These are phyloP conservation scores for Tychaedon coryphoeus DNA, from an alignment of 2,113 vertebrate species.

Conservation along the genomic window DNA sequence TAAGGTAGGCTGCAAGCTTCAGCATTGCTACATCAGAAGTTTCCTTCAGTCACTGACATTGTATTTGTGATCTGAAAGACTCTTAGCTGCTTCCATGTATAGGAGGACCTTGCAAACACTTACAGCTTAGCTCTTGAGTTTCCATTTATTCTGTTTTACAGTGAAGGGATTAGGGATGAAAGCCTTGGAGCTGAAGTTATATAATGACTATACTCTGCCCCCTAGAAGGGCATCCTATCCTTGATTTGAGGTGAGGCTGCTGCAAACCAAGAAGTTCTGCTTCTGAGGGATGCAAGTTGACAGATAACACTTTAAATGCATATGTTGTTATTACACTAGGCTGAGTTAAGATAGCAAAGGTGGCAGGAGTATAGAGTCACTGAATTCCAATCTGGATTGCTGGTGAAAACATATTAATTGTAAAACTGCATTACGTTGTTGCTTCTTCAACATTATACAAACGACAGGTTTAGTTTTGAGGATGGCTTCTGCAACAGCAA, in stretches of 20 bases:
- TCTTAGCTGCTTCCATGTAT: background rate
- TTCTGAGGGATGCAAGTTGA: background rate
- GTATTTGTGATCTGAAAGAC: background rate
- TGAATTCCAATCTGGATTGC: background rate
- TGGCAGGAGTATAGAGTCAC: background rate
- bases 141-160: background rate
- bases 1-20: background rate
- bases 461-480: background rate
- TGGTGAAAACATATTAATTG: background rate
- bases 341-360: slow-evolving; percentile 1
- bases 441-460: background rate
- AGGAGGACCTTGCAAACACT: background rate
- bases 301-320: slow-evolving; percentile 33
- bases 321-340: background rate
- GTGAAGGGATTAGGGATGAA: background rate
- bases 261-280: background rate
- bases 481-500: background rate
- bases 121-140: background rate
- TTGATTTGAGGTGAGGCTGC: background rate
- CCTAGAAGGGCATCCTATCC: background rate
- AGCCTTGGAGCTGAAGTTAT: background rate
- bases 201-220: background rate
- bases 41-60: background rate
- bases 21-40: background rate
- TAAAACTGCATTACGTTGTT: background rate